These are phyloP conservation scores for Ctena decussata DNA, from an alignment of 2,888 invertebrate species.

Conservation along the genomic window DNA sequence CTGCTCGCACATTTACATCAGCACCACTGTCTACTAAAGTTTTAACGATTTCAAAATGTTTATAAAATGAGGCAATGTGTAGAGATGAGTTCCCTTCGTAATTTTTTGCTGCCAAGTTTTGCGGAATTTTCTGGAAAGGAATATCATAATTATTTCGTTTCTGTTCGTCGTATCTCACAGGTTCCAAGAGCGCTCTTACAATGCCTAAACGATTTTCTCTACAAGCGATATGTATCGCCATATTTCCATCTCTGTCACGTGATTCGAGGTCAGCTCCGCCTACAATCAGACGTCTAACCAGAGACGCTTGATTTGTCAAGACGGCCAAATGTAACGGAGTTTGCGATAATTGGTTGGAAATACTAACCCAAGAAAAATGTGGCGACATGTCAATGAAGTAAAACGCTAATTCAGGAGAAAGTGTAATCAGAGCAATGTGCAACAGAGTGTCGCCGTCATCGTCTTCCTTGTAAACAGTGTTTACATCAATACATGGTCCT, in stretches of 20 bases:
- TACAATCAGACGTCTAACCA: slow-evolving; percentile 22
- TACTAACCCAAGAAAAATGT: background rate
- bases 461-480: slow-evolving; percentile 21
- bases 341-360: slow-evolving; percentile 22
- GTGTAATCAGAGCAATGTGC: slow-evolving; percentile 42
- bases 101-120: slow-evolving; percentile 38
- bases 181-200: slow-evolving; percentile 5
- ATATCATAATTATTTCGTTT: slow-evolving; percentile 1
- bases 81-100: slow-evolving; percentile 50
- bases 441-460: slow-evolving; percentile 49
- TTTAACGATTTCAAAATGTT: slow-evolving; percentile 11
- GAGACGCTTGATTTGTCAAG: slow-evolving; percentile 8
- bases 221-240: slow-evolving; percentile 29
- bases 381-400: slow-evolving; percentile 8
- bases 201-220: background rate
- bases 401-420: background rate
- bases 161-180: slow-evolving; percentile 9
- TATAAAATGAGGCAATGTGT: slow-evolving; percentile 39
- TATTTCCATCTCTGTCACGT: slow-evolving; percentile 32
- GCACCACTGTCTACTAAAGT: slow-evolving; percentile 26
- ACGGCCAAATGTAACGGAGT: slow-evolving; percentile 28
- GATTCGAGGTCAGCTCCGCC: slow-evolving; percentile 22
- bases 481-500: background rate
- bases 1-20: slow-evolving; percentile 16
- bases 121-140: slow-evolving; percentile 3